These are phyloP conservation scores for Hipposideros armiger DNA, from an alignment of 2,113 vertebrate genomes.

Conservation along the genomic window DNA sequence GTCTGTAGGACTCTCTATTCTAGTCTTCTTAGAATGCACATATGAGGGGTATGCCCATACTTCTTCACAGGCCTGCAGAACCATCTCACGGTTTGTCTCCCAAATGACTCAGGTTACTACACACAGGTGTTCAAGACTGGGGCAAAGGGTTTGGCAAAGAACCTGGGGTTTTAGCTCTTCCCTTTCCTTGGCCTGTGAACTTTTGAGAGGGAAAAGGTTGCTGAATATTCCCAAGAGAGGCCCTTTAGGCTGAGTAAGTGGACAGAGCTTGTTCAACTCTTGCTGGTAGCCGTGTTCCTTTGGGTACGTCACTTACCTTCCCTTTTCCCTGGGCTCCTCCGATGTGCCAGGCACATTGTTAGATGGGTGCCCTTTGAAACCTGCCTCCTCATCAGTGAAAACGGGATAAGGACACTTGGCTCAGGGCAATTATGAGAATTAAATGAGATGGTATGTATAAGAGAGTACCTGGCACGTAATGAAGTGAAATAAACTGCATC, in stretches of 20 bases:
- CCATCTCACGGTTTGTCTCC: background rate
- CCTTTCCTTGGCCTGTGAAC: background rate
- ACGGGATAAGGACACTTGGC: background rate
- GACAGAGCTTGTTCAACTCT: background rate
- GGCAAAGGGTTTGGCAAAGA: background rate
- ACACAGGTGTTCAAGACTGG: background rate
- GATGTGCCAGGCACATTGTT: background rate
- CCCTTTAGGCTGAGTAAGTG: background rate
- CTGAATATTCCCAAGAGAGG: background rate
- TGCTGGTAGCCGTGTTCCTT: background rate
- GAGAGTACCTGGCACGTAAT: rapidly evolving
- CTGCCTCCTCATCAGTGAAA: background rate
- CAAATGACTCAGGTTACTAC: background rate
- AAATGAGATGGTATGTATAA: background rate
- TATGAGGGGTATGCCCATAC: background rate
- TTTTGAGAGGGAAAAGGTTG: background rate
- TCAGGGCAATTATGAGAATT: background rate
- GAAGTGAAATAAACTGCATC: no score
- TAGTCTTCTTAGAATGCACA: background rate
- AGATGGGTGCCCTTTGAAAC: background rate
- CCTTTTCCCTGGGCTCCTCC: background rate
- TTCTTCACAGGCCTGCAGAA: background rate
- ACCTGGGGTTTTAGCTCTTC: background rate
- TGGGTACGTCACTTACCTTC: background rate
- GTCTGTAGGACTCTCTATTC: background rate